These are phyloP conservation scores for Zophobas morio DNA, from an alignment of 1,140 invertebrate genomes.

Conservation along the genomic window DNA sequence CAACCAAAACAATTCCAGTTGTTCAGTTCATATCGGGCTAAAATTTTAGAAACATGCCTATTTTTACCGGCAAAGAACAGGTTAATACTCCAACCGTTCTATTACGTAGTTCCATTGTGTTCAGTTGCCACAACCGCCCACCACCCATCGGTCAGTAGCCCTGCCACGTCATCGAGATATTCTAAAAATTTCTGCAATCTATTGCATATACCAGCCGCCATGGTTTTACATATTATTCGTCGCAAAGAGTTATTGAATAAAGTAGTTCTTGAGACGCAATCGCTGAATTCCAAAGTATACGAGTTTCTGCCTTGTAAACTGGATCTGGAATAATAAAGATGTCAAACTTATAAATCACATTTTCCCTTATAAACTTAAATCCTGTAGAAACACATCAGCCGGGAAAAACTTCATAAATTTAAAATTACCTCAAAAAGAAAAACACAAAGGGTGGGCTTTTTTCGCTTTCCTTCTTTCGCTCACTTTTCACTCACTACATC, in stretches of 20 bases:
- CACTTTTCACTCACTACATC: slow-evolving; percentile 30
- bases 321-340: slow-evolving; percentile 51
- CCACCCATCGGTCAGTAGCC: too few relatives aligned
- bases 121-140: too few relatives aligned
- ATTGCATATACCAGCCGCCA: not conserved
- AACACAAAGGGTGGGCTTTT: slow-evolving; percentile 37
- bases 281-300: slow-evolving; percentile 51
- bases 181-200: too few relatives aligned
- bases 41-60: too few relatives aligned
- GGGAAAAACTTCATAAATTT: slow-evolving; percentile 55
- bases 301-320: slow-evolving; percentile 50
- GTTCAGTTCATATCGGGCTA: too few relatives aligned
- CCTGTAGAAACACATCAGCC: slow-evolving; percentile 44
- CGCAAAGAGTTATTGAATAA: slow-evolving; percentile 43
- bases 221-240: slow-evolving; percentile 26
- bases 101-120: too few relatives aligned
- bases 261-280: slow-evolving; percentile 44
- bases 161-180: too few relatives aligned
- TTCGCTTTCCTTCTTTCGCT: slow-evolving; percentile 16
- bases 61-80: too few relatives aligned
- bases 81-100: too few relatives aligned
- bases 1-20: too few relatives aligned
- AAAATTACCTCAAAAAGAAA: slow-evolving; percentile 55
- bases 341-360: slow-evolving; percentile 57
- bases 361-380: slow-evolving; percentile 53